phyloP scores from a whole-genome alignment of 2,797 vertebrate species.

The Menidia menidia region DNA sequence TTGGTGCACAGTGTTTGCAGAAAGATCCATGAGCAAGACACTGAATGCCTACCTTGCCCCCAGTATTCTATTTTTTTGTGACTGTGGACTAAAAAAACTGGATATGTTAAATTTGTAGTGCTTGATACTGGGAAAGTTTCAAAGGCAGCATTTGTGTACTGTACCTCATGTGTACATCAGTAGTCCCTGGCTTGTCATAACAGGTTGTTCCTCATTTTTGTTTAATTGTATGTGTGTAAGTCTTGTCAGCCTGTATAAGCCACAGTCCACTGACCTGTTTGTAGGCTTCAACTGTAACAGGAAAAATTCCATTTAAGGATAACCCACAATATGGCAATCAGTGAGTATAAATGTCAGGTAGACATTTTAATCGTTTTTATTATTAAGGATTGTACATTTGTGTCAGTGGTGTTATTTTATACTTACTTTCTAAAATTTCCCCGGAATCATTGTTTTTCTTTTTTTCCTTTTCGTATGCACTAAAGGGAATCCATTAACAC shows the following conservation, averaged over 20 bases:
- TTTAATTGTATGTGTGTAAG: not conserved
- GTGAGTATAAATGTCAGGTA: not conserved
- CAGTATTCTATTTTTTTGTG: not conserved
- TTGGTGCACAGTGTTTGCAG: no score
- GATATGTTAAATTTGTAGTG: not conserved
- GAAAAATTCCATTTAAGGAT: not conserved
- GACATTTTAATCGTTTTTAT: conserved; percentile 6
- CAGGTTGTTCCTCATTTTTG: not conserved
- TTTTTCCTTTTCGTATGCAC: not conserved
- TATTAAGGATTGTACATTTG: not conserved
- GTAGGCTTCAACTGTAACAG: not conserved
- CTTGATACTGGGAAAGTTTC: no score
- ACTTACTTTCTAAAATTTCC: not conserved
- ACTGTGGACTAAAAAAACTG: not conserved
- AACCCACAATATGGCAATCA: no score
- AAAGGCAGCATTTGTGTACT: no score
- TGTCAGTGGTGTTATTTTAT: not conserved
- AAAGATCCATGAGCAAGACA: not conserved
- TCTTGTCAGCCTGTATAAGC: not conserved
- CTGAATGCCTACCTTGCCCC: no score
- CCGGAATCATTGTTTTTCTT: not conserved
- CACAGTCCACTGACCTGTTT: not conserved
- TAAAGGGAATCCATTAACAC: not conserved
- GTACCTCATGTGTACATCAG: not conserved
- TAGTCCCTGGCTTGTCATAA: not conserved